A percentile compares a stretch with the other conserved stretches of the same genome.
Conservation (phyloP, 2,888 invertebrate genomes). For the Lasioglossum leucozonium region DNA sequence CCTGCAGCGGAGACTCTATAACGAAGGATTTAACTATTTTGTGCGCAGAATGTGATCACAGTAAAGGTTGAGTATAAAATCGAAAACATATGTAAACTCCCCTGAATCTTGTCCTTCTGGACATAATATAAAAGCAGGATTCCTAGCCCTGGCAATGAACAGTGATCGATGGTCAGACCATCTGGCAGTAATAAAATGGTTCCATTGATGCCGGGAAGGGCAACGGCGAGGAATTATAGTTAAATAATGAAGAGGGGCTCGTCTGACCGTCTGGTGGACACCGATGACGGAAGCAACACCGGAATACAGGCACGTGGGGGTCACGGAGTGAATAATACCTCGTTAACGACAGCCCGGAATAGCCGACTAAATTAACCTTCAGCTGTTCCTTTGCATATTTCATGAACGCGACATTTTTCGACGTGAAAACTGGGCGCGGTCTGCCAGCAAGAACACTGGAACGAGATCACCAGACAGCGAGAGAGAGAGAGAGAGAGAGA, state of each 20-base stretch:
- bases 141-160: background rate
- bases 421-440: slow-evolving; percentile 7
- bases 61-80: background rate
- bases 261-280: slow-evolving; percentile 10
- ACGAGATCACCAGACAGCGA: background rate
- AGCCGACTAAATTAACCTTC: slow-evolving; percentile 40
- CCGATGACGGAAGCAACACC: slow-evolving; percentile 4
- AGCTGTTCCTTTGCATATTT: slow-evolving; percentile 39
- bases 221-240: background rate
- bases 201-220: background rate
- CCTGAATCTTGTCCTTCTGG: background rate
- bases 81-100: background rate
- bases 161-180: background rate
- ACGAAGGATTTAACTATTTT: background rate
- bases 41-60: background rate
- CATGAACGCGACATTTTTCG: slow-evolving; percentile 25
- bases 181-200: background rate
- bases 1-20: background rate
- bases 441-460: background rate
- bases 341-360: slow-evolving; percentile 41
- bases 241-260: background rate
- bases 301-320: slow-evolving; percentile 22
- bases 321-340: slow-evolving; percentile 39
- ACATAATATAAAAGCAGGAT: background rate
- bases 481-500: background rate